Conservation (phyloP, 2,888 invertebrate genomes). For the Troides oblongomaculatus region DNA sequence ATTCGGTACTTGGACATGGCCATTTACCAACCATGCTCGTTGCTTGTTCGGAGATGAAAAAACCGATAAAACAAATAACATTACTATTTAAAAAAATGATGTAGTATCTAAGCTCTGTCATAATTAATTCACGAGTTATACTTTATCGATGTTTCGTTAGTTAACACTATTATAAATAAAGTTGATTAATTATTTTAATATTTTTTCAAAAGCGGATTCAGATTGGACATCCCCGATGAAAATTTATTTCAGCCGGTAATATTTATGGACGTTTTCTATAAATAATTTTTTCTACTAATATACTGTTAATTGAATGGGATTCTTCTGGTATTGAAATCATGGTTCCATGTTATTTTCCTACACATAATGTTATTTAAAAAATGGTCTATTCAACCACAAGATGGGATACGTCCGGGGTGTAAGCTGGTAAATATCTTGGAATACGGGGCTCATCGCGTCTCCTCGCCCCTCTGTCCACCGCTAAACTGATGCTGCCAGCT, state of each 20-base stretch:
- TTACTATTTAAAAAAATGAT: no score
- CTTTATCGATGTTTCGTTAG: neutral
- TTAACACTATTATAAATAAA: neutral
- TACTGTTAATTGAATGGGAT: no score
- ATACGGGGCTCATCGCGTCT: slow-evolving; percentile 84
- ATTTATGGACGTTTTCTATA: no score
- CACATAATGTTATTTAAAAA: neutral
- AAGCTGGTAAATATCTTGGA: slow-evolving; percentile 86
- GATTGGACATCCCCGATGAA: neutral
- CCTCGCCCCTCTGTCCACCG: slow-evolving; percentile 85
- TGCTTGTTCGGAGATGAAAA: no score
- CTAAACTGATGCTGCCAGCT: slow-evolving; percentile 89
- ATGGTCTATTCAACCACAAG: slow-evolving; percentile 82
- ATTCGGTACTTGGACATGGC: no score
- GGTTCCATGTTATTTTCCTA: neutral
- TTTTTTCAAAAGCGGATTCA: neutral
- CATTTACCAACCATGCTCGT: no score
- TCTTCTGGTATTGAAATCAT: neutral
- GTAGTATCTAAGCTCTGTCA: neutral
- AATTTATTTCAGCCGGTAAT: no score
- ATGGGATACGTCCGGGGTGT: slow-evolving; percentile 90
- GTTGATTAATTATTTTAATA: neutral
- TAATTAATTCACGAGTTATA: neutral
- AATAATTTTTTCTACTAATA: no score
- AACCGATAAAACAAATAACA: no score